Evolutionary conservation across 2,888 invertebrate species (phyloP).

Genomic region (Mythimna pallens): DNA sequence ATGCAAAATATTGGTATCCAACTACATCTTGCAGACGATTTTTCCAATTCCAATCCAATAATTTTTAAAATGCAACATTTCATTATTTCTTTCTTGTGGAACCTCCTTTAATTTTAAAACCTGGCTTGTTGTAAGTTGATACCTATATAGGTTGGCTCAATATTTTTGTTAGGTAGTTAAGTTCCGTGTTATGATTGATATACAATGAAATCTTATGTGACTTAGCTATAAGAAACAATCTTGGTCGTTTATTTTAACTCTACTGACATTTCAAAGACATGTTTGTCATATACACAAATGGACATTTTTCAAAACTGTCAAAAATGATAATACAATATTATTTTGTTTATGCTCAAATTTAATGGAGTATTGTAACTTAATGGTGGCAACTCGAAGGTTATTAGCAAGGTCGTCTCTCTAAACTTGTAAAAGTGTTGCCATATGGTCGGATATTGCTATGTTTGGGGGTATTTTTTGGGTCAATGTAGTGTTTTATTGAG

Average conservation of each 20-base stretch:
- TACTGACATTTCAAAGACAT: neutral
- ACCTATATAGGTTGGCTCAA: no score
- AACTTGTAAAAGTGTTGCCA: constrained; percentile 45
- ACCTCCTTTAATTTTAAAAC: no score
- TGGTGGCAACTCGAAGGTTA: constrained; percentile 51
- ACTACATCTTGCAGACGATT: no score
- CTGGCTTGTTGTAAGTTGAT: no score
- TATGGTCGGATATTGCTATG: constrained; percentile 43
- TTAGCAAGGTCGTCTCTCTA: constrained; percentile 44
- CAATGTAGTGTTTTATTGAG: constrained; percentile 28
- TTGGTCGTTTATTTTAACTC: constrained; percentile 6
- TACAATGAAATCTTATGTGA: neutral
- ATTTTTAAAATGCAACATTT: no score
- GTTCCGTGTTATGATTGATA: neutral
- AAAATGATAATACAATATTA: constrained; percentile 13
- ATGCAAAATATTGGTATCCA: no score
- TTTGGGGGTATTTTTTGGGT: constrained; percentile 54
- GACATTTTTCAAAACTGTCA: constrained; percentile 14
- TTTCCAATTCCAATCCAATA: no score
- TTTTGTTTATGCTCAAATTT: constrained; percentile 46
- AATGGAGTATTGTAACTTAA: constrained; percentile 48
- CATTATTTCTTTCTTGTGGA: no score
- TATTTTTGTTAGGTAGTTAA: neutral
- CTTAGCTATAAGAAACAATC: neutral
- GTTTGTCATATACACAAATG: neutral